Conservation (phyloP, 2,888 invertebrate species). For the Epirrhoe tristata region DNA sequence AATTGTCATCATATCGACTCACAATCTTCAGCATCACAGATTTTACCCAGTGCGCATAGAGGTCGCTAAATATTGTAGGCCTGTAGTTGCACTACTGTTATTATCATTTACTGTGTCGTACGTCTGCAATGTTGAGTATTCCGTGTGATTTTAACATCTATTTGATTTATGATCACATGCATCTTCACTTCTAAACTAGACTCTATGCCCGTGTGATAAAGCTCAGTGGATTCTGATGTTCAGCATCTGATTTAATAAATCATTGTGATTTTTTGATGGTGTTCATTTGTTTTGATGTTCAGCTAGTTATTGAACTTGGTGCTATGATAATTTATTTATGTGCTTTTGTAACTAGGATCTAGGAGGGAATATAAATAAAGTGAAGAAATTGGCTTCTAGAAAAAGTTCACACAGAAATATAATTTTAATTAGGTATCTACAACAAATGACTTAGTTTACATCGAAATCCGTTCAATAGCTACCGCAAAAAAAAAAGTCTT, state of each 20-base stretch:
- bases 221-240: conserved; percentile 1
- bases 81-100: conserved; percentile 4
- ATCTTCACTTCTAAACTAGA: conserved; percentile 5
- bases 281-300: conserved; percentile 19
- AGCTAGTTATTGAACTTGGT: conserved; percentile 4
- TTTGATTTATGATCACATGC: conserved; percentile 26
- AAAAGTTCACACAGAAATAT: no score
- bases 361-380: no score
- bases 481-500: no score
- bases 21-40: no score
- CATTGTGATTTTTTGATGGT: conserved; percentile 27
- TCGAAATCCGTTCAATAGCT: no score
- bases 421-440: no score
- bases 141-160: conserved; percentile 32
- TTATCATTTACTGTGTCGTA: conserved; percentile 15
- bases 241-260: conserved; percentile 26
- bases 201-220: conserved; percentile 20
- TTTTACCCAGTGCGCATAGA: no score
- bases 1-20: no score
- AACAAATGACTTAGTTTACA: no score
- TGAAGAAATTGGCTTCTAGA: no score
- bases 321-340: conserved; percentile 5
- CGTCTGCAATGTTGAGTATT: conserved; percentile 13
- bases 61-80: no score
- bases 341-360: not conserved